These are phyloP conservation scores for Polyommatus icarus DNA, from an alignment of 2,888 invertebrate species.

Conservation along the genomic window DNA sequence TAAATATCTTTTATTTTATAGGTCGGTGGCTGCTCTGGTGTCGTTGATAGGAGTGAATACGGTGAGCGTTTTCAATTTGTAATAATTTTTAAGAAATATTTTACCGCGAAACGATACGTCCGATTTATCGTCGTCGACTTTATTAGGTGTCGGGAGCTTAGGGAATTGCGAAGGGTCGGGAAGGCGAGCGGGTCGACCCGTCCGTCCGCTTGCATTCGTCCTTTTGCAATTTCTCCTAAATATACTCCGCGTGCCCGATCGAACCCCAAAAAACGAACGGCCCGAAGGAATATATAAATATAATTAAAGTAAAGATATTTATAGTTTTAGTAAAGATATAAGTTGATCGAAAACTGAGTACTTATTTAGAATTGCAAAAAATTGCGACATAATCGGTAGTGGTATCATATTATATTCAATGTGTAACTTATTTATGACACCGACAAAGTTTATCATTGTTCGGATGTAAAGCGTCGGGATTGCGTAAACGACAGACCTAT, in stretches of 20 bases:
- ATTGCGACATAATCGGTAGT: background rate
- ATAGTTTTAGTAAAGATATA: background rate
- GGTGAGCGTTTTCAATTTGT: slow-evolving; percentile 54
- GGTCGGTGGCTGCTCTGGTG: slow-evolving; percentile 70
- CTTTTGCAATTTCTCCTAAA: slow-evolving; percentile 72
- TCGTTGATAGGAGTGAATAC: slow-evolving; percentile 61
- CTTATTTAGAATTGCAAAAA: background rate
- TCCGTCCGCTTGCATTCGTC: slow-evolving; percentile 62
- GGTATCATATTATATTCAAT: slow-evolving; percentile 8
- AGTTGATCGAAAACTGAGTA: background rate
- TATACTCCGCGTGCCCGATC: slow-evolving; percentile 44
- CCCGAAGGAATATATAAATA: background rate
- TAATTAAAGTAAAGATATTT: background rate
- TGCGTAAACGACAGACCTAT: slow-evolving; percentile 61
- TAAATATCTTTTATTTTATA: slow-evolving; percentile 43
- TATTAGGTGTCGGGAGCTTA: slow-evolving; percentile 46
- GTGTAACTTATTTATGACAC: slow-evolving; percentile 50
- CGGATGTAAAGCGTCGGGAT: slow-evolving; percentile 74
- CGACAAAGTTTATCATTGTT: slow-evolving; percentile 77
- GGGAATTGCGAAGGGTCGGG: slow-evolving; percentile 53
- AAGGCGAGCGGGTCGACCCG: slow-evolving; percentile 54
- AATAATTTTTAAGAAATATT: background rate
- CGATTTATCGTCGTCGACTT: slow-evolving; percentile 35
- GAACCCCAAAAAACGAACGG: slow-evolving; percentile 17
- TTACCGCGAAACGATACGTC: background rate